phyloP scores from a whole-genome alignment of 2,888 invertebrate species.

The Philopedon plagiatum region DNA sequence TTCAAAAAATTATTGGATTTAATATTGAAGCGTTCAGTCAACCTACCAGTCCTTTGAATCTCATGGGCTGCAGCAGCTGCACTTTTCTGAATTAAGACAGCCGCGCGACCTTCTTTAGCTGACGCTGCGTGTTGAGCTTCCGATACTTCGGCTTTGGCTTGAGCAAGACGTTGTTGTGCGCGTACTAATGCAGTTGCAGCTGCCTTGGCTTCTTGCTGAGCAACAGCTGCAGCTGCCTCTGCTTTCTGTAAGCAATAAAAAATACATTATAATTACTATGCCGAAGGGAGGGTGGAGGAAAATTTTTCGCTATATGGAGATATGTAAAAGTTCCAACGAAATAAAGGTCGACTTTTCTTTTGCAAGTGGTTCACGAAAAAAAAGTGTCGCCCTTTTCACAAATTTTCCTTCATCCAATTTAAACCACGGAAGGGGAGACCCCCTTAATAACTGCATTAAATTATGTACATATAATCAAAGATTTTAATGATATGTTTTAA shows the following conservation, averaged over 20 bases:
- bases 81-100: slow-evolving; percentile 78
- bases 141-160: slow-evolving; percentile 79
- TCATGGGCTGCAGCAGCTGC: slow-evolving; percentile 80
- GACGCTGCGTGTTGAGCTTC: slow-evolving; percentile 82
- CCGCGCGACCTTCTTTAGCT: slow-evolving; percentile 81
- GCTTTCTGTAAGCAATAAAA: slow-evolving; percentile 62
- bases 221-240: slow-evolving; percentile 78
- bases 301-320: too few relatives aligned
- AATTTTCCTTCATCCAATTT: too few relatives aligned
- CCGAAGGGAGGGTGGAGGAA: too few relatives aligned
- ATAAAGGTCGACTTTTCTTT: too few relatives aligned
- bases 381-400: too few relatives aligned
- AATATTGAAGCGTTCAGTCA: background rate
- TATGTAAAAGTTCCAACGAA: too few relatives aligned
- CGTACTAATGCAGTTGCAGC: slow-evolving; percentile 78
- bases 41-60: slow-evolving; percentile 75
- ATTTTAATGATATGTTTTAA: too few relatives aligned
- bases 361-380: too few relatives aligned
- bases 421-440: too few relatives aligned
- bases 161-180: slow-evolving; percentile 80
- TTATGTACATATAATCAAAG: too few relatives aligned
- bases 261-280: too few relatives aligned
- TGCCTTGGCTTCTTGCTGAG: slow-evolving; percentile 77
- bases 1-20: background rate
- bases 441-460: too few relatives aligned